Base-by-base conservation (phyloP, 2,888 invertebrate species). In the Drosophila imparisetae region DNA sequence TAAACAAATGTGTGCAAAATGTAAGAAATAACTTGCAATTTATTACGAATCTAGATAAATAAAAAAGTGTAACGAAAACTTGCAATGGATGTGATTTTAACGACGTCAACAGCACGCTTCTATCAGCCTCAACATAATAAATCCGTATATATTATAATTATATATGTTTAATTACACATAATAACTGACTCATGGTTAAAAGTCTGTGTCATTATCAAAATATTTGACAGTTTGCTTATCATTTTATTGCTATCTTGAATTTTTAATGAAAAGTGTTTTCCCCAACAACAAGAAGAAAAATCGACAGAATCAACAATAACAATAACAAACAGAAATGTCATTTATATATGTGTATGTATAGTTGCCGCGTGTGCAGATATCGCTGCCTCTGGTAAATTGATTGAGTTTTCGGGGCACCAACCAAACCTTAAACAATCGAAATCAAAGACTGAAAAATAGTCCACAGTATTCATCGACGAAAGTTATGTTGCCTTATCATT, bases 221-320 rank as follows among this genome's bases (percentile, higher is more conserved):
- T 50, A 75, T 58, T 78, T 84, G 84, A 82, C 85, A 87, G 78
- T 84, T 84, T 60, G 67, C 86, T 89, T 85, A 89, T 85, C 90
- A 85, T 58, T 85, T 85, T 85, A 85, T 89, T 89, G 90, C 84
- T 89, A 85, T 85, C 65, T 60, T 53, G 63, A 81, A 72, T 77
- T 83, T 83, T 86, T 90, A 86, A 86, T 86, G 90, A 86, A 86
- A 90, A 90, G 85, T 86, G 89, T 89, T 81, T 79, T 68, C 67
- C 79, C 80, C 66, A 72, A 65, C 52, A 68, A 53, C 52, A 67
- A 66, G 29, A 77, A 66, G 27, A 70, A 75, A 50, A 50, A 45
- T 45, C 54, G 40, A n/a, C 21, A 24, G 30, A n/a, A 52, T 13
- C 21, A 52, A 52, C 5, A 45, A n/a, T 13, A 63, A 45, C 40